These are phyloP conservation scores for Frankliniella intonsa DNA, from an alignment of 2,888 invertebrate species.

Conservation along the genomic window DNA sequence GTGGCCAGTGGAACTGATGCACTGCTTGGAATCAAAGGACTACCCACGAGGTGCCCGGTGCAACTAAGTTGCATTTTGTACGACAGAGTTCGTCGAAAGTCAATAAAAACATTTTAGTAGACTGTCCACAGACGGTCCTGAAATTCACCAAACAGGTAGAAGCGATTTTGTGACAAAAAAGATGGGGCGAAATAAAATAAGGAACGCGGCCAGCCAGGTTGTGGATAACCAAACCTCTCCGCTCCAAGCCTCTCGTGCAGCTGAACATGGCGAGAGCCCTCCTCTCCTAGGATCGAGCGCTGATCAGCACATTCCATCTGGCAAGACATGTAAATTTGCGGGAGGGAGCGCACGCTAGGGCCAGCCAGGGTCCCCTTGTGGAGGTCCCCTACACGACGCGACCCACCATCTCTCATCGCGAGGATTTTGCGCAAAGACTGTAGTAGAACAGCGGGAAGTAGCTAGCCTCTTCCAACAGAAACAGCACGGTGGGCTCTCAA, in stretches of 20 bases:
- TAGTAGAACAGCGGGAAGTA: background rate
- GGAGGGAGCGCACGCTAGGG: background rate
- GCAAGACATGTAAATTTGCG: constrained; percentile 10
- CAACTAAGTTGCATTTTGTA: background rate
- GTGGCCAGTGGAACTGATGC: background rate
- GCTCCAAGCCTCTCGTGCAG: too few species aligned
- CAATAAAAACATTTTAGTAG: background rate
- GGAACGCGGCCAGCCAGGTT: too few species aligned
- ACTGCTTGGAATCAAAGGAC: background rate
- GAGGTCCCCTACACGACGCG: background rate
- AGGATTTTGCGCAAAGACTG: background rate
- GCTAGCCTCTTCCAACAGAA: background rate
- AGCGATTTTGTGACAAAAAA: too few species aligned
- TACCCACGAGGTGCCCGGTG: too few species aligned
- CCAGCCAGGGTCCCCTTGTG: too few species aligned
- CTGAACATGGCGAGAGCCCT: too few species aligned
- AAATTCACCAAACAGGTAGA: background rate
- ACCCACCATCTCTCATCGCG: background rate
- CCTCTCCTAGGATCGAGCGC: background rate
- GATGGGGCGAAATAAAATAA: too few species aligned
- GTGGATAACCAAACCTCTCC: too few species aligned
- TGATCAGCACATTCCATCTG: constrained; percentile 6
- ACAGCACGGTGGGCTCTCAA: background rate
- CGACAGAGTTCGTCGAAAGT: background rate
- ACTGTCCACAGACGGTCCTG: background rate